A percentile compares a stretch with the other conserved stretches of the same genome.
These are phyloP conservation scores for Amphiprion clarkii DNA, from an alignment of 2,797 vertebrate genomes.

Conservation along the genomic window DNA sequence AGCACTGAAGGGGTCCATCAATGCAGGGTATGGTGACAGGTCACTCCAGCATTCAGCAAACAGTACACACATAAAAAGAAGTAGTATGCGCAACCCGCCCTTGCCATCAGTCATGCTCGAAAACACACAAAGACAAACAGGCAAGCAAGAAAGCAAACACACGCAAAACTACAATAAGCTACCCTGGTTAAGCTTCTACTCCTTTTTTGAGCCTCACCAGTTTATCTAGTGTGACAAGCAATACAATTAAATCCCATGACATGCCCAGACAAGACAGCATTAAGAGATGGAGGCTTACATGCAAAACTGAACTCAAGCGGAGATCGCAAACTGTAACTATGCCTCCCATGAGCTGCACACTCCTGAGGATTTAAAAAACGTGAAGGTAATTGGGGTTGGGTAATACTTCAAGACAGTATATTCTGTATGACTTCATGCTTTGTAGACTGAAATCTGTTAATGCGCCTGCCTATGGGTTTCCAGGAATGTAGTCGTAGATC, in stretches of 20 bases:
- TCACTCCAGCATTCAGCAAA: constrained; percentile 57
- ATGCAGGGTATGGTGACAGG: constrained; percentile 48
- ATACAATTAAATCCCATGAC: constrained; percentile 56
- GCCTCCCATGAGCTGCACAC: constrained; percentile 39
- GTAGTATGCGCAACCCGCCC: constrained; percentile 21
- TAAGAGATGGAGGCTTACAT: constrained; percentile 23
- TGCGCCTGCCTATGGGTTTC: constrained; percentile 38
- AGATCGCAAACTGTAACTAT: constrained; percentile 35
- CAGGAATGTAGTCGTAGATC: constrained; percentile 33
- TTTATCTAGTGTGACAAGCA: constrained; percentile 47
- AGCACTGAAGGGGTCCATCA: constrained; percentile 14
- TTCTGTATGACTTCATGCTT: constrained; percentile 43
- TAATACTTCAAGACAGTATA: constrained; percentile 37
- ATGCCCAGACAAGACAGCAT: constrained; percentile 58
- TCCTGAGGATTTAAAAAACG: constrained; percentile 53
- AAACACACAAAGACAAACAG: constrained; percentile 47
- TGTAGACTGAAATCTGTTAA: constrained; percentile 56
- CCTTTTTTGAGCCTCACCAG: constrained; percentile 33
- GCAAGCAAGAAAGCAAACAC: constrained; percentile 20
- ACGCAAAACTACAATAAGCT: constrained; percentile 23
- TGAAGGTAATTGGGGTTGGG: constrained; percentile 25
- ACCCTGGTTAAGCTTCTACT: constrained; percentile 37
- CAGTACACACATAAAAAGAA: constrained; percentile 49
- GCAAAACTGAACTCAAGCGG: constrained; percentile 46
- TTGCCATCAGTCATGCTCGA: constrained; percentile 34